Evolutionary conservation across 2,113 vertebrate genomes (phyloP).

Genomic region (Turnix velox): DNA sequence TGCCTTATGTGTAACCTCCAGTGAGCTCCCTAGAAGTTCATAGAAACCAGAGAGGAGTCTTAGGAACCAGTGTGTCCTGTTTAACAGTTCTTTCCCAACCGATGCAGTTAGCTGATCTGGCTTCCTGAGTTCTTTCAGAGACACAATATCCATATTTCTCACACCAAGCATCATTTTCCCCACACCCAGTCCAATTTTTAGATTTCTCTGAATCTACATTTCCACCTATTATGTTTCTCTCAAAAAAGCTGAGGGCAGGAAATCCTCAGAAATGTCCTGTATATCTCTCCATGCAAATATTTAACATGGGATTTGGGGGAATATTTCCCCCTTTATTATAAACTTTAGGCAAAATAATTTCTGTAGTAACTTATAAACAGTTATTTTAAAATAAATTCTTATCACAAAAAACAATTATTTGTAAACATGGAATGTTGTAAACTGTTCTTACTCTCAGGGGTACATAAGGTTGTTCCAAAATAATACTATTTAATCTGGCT

Average conservation of each 20-base stretch:
- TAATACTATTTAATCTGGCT: neutral
- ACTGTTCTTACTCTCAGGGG: neutral
- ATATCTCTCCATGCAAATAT: neutral
- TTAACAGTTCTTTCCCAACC: neutral
- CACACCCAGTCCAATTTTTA: neutral
- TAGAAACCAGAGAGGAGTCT: neutral
- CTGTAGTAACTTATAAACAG: neutral
- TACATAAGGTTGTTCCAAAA: neutral
- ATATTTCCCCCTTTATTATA: accelerated
- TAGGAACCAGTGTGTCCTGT: neutral
- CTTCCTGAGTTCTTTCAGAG: neutral
- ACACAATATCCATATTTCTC: neutral
- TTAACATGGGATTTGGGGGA: neutral
- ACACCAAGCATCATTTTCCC: neutral
- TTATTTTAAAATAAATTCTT: neutral
- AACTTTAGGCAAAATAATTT: neutral
- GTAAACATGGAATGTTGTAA: neutral
- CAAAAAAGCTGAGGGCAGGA: neutral
- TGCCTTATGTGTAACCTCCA: neutral
- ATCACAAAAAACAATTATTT: neutral
- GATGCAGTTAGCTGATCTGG: neutral
- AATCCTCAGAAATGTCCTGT: neutral
- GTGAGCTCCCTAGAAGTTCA: neutral
- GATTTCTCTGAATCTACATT: neutral
- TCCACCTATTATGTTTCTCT: neutral